These are phyloP conservation scores for Oncorhynchus kisutch DNA, from an alignment of 2,113 vertebrate species.

Conservation along the genomic window DNA sequence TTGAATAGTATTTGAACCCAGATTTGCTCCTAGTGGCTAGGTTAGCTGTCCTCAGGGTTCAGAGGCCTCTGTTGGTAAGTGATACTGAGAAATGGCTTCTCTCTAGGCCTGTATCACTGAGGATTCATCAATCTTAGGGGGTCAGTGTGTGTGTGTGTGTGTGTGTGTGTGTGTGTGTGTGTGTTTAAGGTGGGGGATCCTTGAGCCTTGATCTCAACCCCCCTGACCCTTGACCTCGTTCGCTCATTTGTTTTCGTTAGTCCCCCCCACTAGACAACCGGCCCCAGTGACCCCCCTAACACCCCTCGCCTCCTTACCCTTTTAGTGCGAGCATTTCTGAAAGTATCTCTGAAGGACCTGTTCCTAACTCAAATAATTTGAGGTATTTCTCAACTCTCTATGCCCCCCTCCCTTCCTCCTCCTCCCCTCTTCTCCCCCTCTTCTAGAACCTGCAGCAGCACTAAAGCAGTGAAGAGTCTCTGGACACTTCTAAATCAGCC, in stretches of 20 bases:
- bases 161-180: too few relatives aligned
- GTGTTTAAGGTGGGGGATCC: constrained; percentile 54
- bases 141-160: too few relatives aligned
- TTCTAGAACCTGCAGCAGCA: constrained; percentile 11
- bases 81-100: constrained; percentile 71
- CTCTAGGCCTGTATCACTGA: constrained; percentile 32
- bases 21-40: too few relatives aligned
- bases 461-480: constrained; percentile 26
- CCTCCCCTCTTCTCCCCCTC: not conserved
- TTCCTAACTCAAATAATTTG: not conserved
- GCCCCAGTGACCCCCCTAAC: not conserved
- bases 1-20: too few relatives aligned
- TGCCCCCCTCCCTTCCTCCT: not conserved
- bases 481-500: constrained; percentile 65
- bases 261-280: constrained; percentile 51
- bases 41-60: constrained; percentile 34
- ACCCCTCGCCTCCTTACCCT: too few relatives aligned
- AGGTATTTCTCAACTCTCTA: constrained; percentile 32
- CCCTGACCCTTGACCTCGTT: constrained; percentile 56
- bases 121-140: constrained; percentile 70
- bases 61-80: constrained; percentile 65
- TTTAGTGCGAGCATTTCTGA: constrained; percentile 35
- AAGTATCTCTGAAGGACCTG: constrained; percentile 48
- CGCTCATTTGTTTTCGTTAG: constrained; percentile 79
- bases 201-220: constrained; percentile 74